Evolutionary conservation across 2,113 vertebrate species (phyloP), one percentile per base, ranked within the genome.

Genomic region (Bos indicus): DNA sequence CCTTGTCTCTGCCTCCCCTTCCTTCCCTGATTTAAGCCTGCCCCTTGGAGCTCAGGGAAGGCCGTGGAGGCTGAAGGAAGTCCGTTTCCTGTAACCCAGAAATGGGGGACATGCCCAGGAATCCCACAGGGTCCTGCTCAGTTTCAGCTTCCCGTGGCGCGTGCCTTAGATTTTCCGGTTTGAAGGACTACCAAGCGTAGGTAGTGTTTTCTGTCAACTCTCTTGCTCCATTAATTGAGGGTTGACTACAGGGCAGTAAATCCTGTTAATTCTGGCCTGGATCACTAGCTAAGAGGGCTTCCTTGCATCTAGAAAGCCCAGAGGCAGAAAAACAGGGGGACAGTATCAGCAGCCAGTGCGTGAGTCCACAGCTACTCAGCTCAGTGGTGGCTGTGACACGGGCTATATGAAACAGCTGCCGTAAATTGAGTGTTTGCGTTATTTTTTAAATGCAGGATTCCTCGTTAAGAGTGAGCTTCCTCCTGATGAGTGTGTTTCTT

Each of bases 341-440:
- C 43, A 9, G 33, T 6, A 12, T 82, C 33, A 17, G 6, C 1
- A 1, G 21, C 46, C 71, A 15, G 10, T 3, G 0, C 4, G 2
- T 19, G 26, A 12, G 13, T 36, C 16, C 9, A 3, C 0, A 0
- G 59, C 54, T 92, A 7, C 28, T 80, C 48, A 52, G 23, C n/a
- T 77, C 51, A 13, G 21, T 33, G 57, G 26, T 56, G 15, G 48
- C 15, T 51, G 14, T 57, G 36, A 88, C 9, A 7, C 0, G 3
- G 7, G 11, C 9, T 40, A 30, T 40, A 6, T 15, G n/a, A 96
- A 52, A 60, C 64, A 52, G 21, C 14, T 46, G 26, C 74, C 43
- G 62, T 9, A 71, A 43, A 51, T 17, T 25, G 40, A 6, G 36
- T 13, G 10, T 78, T 36, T 74, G 40, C 5, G 7, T 77, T 36